Base-by-base conservation (phyloP, 2,113 vertebrate species). In the Trogon surrucura region DNA sequence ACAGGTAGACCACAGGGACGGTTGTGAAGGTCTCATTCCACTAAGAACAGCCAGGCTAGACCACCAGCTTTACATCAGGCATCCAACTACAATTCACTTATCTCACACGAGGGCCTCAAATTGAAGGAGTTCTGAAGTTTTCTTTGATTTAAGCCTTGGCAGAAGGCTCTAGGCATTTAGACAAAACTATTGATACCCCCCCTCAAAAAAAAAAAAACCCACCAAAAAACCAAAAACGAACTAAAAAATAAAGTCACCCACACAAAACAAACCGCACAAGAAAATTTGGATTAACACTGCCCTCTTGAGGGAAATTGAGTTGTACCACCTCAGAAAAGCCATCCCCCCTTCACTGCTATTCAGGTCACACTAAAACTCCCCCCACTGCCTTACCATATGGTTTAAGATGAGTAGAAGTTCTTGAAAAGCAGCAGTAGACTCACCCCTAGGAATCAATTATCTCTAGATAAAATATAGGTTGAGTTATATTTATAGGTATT, bases 221-320 rank as follows among this genome's bases (percentile, higher is more conserved):
- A 36, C 36, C 36, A 36, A 36, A 36, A 36, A 36, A 38, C 19
- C 6, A 17, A 53, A 36, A 41, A 41, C 41, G 13, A 41, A 41
- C 41, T 41, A 41, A 41, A 41, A 41, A 41, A 27, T 69, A 41
- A 41, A 41, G 41, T 41, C 41, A 41, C 41, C 41, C 41, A 41
- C 41, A 41, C 41, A 41, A 41, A 30, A 10, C 17, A 36, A 34
- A 27, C 2, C 2, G 27, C 57, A 20, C 5, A 19, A 54, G 15
- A 80, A 57, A 51, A 18, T 53, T 82, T 60, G 85, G 67, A 73
- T 45, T 54, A 61, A 73, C 23, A 70, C 60, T 89, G 93, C 91
- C 93, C 80, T 95, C 95, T 86, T 89, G 87, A 95, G 87, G 86
- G 51, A 92, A 84, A 80, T 11, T 3, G 30, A 84, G 73, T 50